Conservation (phyloP, 2,888 invertebrate genomes). For the Atrina japonica region DNA sequence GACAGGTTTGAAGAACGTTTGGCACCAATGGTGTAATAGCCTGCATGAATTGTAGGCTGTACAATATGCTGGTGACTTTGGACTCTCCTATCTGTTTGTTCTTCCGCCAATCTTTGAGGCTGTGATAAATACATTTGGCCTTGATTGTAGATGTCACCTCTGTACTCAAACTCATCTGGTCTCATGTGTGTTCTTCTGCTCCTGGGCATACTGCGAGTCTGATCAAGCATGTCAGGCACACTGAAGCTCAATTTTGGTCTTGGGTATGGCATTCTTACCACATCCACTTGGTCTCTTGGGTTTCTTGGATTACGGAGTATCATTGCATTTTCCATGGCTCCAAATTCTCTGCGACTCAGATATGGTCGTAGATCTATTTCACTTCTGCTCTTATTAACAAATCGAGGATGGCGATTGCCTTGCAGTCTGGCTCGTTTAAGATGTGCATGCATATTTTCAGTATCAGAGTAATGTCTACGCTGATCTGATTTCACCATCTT, state of each 20-base stretch:
- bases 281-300: conserved; percentile 35
- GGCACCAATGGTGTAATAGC: conserved; percentile 19
- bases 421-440: neutral
- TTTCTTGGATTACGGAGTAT: conserved; percentile 39
- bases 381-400: neutral
- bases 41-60: conserved; percentile 15
- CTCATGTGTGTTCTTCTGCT: neutral
- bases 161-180: neutral
- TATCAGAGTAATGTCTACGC: conserved; percentile 7
- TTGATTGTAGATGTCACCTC: neutral
- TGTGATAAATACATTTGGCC: neutral
- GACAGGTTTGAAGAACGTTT: conserved; percentile 1
- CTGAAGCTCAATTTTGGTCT: conserved; percentile 19
- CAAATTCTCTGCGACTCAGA: neutral
- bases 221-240: conserved; percentile 28
- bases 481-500: neutral
- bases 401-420: neutral
- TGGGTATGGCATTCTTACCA: conserved; percentile 16
- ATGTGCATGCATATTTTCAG: neutral
- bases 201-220: conserved; percentile 12
- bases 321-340: neutral
- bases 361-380: conserved; percentile 2
- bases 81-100: conserved; percentile 3
- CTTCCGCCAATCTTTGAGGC: neutral
- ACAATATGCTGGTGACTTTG: neutral